These are phyloP conservation scores for Ephialtes manifestator DNA, from an alignment of 2,888 invertebrate species.

Conservation along the genomic window DNA sequence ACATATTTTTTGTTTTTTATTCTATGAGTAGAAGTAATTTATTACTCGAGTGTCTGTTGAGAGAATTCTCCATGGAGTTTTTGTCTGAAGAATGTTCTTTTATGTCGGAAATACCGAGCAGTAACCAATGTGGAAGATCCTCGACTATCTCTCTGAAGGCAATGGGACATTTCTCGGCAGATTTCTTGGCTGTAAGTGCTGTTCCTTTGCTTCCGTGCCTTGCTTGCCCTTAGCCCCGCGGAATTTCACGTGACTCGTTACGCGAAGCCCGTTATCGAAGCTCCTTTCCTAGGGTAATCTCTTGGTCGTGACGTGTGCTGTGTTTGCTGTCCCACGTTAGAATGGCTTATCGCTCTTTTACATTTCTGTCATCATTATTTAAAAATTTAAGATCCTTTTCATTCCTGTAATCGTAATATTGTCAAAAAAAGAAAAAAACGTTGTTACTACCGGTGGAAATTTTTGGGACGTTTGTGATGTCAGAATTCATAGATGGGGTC, in stretches of 20 bases:
- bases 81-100: constrained; percentile 8
- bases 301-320: constrained; percentile 45
- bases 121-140: constrained; percentile 43
- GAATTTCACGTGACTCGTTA: constrained; percentile 69
- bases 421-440: neutral
- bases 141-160: constrained; percentile 30
- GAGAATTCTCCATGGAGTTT: neutral
- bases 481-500: no score
- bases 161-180: constrained; percentile 48
- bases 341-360: constrained; percentile 40
- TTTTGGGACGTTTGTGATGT: no score
- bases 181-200: constrained; percentile 45
- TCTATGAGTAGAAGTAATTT: neutral
- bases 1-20: no score
- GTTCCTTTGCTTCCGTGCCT: constrained; percentile 21
- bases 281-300: constrained; percentile 62
- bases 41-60: no score
- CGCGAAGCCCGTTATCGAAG: constrained; percentile 67
- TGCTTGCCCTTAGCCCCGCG: constrained; percentile 56
- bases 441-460: no score
- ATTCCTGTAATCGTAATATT: neutral
- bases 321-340: constrained; percentile 3
- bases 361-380: constrained; percentile 4
- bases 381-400: neutral
- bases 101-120: constrained; percentile 7